These are phyloP conservation scores for Falco peregrinus DNA, from an alignment of 2,797 vertebrate species.

Conservation along the genomic window DNA sequence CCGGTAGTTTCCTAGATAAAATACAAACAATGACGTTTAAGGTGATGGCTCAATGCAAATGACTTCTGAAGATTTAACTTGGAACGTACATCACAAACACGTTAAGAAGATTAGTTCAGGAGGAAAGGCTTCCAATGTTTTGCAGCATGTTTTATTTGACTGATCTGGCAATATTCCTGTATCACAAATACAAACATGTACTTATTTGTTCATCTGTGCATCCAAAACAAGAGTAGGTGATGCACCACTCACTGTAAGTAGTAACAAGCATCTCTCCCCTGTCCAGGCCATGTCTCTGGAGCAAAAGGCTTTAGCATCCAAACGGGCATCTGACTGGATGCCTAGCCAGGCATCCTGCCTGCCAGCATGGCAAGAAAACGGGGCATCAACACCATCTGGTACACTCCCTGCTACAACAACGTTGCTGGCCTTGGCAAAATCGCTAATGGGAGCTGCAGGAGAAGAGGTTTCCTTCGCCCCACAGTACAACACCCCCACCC, in stretches of 20 bases:
- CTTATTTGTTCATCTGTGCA: background rate
- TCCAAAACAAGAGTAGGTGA: background rate
- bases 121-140: background rate
- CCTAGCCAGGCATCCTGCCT: background rate
- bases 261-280: background rate
- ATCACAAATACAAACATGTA: background rate
- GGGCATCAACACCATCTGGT: background rate
- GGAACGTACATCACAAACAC: background rate
- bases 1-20: background rate
- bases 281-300: background rate
- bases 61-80: background rate
- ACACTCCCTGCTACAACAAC: background rate
- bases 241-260: background rate
- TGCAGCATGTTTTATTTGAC: background rate
- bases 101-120: background rate
- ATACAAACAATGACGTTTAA: background rate
- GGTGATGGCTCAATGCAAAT: background rate
- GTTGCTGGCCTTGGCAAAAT: background rate
- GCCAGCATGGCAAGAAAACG: background rate
- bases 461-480: background rate
- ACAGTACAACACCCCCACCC: fast-evolving
- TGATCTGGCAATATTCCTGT: background rate
- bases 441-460: background rate
- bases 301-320: background rate
- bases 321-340: background rate